These are phyloP conservation scores for Characodon lateralis DNA, from an alignment of 2,797 vertebrate species.

Conservation along the genomic window DNA sequence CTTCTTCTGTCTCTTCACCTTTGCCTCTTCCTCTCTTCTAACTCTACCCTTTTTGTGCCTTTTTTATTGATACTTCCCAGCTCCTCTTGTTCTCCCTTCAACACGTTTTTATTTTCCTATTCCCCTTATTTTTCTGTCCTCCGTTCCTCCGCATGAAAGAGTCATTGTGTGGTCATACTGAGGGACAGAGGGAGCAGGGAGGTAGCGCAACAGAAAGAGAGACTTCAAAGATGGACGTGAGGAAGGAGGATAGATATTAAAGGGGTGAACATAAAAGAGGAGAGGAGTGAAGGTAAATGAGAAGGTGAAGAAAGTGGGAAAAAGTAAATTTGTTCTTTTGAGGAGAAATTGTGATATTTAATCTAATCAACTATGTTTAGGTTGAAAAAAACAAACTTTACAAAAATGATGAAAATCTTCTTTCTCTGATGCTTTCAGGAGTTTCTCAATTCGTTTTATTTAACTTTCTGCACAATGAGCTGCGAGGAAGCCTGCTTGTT, in stretches of 20 bases:
- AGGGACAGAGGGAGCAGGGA: conserved; percentile 2
- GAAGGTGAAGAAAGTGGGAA: conserved; percentile 12
- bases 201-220: not conserved
- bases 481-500: conserved; percentile 54
- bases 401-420: not conserved
- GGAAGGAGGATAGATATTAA: conserved; percentile 26
- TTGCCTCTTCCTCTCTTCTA: not conserved
- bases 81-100: not conserved
- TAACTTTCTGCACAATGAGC: conserved; percentile 6
- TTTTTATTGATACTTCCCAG: conserved; percentile 5
- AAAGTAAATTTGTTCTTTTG: not conserved
- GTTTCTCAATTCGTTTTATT: not conserved
- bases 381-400: not conserved
- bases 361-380: not conserved
- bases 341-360: not conserved
- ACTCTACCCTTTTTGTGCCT: not conserved
- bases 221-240: conserved; percentile 33
- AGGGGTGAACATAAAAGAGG: conserved; percentile 23
- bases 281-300: conserved; percentile 5
- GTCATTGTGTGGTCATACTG: conserved; percentile 39
- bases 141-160: conserved; percentile 31
- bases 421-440: not conserved
- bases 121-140: conserved; percentile 1
- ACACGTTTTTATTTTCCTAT: conserved; percentile 19
- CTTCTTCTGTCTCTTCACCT: conserved; percentile 6